Evolutionary conservation across 2,888 invertebrate genomes (phyloP), one percentile per base, ranked within the genome.

Genomic region (Sesamia inferens): DNA sequence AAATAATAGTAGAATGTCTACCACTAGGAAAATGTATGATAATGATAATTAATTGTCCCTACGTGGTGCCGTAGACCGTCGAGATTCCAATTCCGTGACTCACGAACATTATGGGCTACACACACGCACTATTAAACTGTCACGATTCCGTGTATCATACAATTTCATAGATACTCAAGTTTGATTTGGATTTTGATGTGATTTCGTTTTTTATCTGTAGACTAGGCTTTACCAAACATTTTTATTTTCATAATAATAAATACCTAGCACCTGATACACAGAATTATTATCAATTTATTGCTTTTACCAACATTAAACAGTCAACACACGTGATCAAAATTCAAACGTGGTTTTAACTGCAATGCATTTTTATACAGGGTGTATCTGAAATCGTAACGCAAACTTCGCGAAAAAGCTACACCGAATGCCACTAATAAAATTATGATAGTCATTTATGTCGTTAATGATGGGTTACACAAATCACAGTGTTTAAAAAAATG

Each of bases 31-130:
- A 84, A 69, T 74, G 69, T 65, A 71, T 57, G 61, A 69, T 64
- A 63, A 59, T 81, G 69, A 72, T 84, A 72, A 85, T 82, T 84
- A 82, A 86, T 78, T 85, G 83, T 82, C 72, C 58, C 76, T 75
- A 76, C 78, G 62, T 66, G 70, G 57, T 42, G 55, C 57, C 70
- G 57, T 19, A 54, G 67, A 64, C 85, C 78, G 67, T 75, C 42
- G 83, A 83, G 83, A 83, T 83, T 83, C 82, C 55, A 78, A 82
- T 68, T 65, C 63, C 71, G 78, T 82, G 78, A 78, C 59, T 84
- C 78, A 84, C 82, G 70, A 70, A 74, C 71, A 77, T 82, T 72
- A 78, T 65, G 59, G 69, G 78, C 63, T 47, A 71, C 62, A 68
- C 70, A 81, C 65, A 71, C 82, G 62, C 42, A 47, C 69, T 63